Percentiles rank a stretch among this genome's conserved stretches.
Evolutionary conservation across 2,797 vertebrate species (phyloP).

Genomic region (Phyllotis vaccarum): DNA sequence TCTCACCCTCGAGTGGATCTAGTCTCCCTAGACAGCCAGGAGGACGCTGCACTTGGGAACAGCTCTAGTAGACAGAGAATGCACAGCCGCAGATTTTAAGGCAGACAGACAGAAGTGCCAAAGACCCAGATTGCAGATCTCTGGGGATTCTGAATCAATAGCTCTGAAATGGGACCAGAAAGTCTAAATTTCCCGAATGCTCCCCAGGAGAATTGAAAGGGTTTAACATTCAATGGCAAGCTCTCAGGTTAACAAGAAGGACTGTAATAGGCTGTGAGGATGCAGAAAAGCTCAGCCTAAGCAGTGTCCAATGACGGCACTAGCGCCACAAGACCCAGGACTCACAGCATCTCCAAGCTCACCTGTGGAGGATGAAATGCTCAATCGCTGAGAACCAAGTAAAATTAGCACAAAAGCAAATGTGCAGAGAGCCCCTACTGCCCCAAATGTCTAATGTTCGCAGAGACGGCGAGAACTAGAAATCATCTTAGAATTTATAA

Average conservation of each 20-base stretch:
- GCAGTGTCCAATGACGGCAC: not conserved
- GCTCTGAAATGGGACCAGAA: conserved; percentile 23
- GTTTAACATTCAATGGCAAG: conserved; percentile 36
- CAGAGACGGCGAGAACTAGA: not conserved
- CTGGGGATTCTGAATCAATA: conserved; percentile 36
- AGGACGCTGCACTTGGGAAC: not conserved
- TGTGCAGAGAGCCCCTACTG: not conserved
- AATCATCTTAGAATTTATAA: not conserved
- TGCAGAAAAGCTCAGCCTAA: not conserved
- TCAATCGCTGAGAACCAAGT: not conserved
- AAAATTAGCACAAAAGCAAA: conserved; percentile 9
- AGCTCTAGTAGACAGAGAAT: not conserved
- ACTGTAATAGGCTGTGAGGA: not conserved
- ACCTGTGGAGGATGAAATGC: not conserved
- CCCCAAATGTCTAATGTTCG: not conserved
- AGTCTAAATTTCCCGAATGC: conserved; percentile 42
- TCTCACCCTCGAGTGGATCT: not conserved
- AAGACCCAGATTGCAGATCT: not conserved
- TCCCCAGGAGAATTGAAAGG: not conserved
- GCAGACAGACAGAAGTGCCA: not conserved
- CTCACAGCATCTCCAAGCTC: not conserved
- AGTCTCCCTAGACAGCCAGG: not conserved
- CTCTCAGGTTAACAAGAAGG: conserved; percentile 40
- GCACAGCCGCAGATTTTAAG: not conserved
- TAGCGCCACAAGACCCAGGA: not conserved